These are phyloP conservation scores for Drosophila truncata DNA, from an alignment of 1,140 invertebrate species.

Conservation along the genomic window DNA sequence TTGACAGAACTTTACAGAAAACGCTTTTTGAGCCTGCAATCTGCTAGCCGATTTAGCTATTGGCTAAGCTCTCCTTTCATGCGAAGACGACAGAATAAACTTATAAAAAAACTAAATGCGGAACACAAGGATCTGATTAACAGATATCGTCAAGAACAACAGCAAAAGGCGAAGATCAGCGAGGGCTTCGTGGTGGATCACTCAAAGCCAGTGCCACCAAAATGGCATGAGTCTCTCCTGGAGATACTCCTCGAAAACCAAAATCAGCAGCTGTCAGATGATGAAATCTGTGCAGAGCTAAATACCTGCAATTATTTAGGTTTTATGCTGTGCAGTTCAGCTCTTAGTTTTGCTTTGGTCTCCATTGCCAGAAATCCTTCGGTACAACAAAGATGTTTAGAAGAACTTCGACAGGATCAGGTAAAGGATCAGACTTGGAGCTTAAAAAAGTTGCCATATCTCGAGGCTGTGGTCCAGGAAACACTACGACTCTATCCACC, in stretches of 20 bases:
- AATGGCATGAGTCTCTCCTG: slow-evolving; percentile 39
- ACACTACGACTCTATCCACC: slow-evolving; percentile 64
- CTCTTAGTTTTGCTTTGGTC: slow-evolving; percentile 55
- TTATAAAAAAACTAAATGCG: slow-evolving; percentile 50
- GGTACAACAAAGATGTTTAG: slow-evolving; percentile 54
- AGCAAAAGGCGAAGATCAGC: not conserved
- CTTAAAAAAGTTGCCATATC: slow-evolving; percentile 27
- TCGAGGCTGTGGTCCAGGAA: slow-evolving; percentile 56
- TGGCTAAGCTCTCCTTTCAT: slow-evolving; percentile 48
- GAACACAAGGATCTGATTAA: slow-evolving; percentile 43
- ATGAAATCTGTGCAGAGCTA: slow-evolving; percentile 48
- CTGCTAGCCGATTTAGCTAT: slow-evolving; percentile 57
- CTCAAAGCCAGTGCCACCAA: slow-evolving; percentile 1
- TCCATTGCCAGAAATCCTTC: slow-evolving; percentile 59
- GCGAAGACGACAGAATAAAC: slow-evolving; percentile 40
- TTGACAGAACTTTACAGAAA: slow-evolving; percentile 55
- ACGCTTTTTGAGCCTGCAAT: slow-evolving; percentile 59
- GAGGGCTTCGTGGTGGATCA: slow-evolving; percentile 13
- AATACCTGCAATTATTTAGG: slow-evolving; percentile 66
- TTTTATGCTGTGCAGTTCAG: slow-evolving; percentile 54
- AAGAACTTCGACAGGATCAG: slow-evolving; percentile 35
- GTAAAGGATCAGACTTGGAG: not conserved
- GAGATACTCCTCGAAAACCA: slow-evolving; percentile 25
- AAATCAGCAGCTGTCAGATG: slow-evolving; percentile 12
- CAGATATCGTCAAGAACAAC: slow-evolving; percentile 1